These are phyloP conservation scores for Porites australiensis DNA, from an alignment of 64 coral and sea anemone species.

Conservation along the genomic window DNA sequence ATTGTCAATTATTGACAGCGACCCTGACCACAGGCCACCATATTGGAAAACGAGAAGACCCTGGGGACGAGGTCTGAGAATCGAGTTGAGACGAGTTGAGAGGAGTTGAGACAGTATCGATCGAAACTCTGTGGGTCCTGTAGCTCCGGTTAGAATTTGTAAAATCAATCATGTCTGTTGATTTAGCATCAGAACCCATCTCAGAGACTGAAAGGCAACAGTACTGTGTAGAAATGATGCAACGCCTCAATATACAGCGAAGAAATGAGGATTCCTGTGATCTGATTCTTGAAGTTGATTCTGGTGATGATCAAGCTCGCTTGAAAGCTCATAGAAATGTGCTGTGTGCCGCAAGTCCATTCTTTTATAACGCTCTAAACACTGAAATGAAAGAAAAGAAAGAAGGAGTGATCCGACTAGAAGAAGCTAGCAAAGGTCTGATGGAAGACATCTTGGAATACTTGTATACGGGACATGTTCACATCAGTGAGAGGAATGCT, in stretches of 20 bases:
- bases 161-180: not conserved
- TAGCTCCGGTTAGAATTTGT: no score
- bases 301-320: not conserved
- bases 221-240: not conserved
- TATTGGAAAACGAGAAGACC: no score
- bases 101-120: no score
- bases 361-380: conserved; percentile 38
- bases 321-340: conserved; percentile 55
- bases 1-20: no score
- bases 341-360: conserved; percentile 45
- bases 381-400: conserved; percentile 62
- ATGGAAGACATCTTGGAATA: conserved; percentile 27
- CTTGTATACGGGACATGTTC: conserved; percentile 50
- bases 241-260: not conserved
- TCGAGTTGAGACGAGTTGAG: no score
- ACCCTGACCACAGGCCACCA: no score
- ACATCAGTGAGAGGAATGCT: conserved; percentile 21
- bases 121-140: no score
- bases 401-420: not conserved
- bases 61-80: no score
- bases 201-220: not conserved
- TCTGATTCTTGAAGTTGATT: not conserved
- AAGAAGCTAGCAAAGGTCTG: not conserved
- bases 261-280: not conserved
- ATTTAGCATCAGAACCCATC: not conserved